Evolutionary conservation across 2,797 vertebrate species (phyloP), one percentile per base, ranked within the genome.

Genomic region (Natrix natrix): DNA sequence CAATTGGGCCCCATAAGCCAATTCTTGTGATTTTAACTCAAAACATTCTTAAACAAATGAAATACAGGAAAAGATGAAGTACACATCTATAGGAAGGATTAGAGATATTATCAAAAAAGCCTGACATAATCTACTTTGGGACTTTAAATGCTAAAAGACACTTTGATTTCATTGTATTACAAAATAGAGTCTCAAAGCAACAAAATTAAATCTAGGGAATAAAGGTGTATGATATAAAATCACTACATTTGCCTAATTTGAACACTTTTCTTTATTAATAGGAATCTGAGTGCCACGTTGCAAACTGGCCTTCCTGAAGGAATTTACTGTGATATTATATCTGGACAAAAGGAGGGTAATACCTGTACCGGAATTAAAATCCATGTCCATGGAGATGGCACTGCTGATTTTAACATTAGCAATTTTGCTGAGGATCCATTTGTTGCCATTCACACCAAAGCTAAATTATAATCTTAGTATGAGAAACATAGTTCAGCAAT

Each of bases 241-340:
- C 26, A 37, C 3, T 86, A 7, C 12, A 69, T 83, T 60, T 66
- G 43, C 28, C 92, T 93, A 60, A 37, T 90, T 90, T 63, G 55
- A 54, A 66, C 93, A 95, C 90, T 92, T 4, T 93, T 90, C 92
- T 92, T 96, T 94, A 5, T 56, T 10, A 54, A 0, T 61, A 99
- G 99, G 98, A 2, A 97, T 90, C 93, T 99, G 95, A 97, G 97
- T 20, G 86, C 93, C 52, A 97, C 95, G 86, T 95, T 99, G 93
- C 98, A 98, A 96, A 99, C 99, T 0, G 98, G 98, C 54, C 97
- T 99, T 96, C 98, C 98, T 14, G 96, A 95, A 88, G 99, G 98
- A n/a, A 98, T 97, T 88, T 99, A 99, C 94, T 99, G 99, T 93
- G 99, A 99, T 56, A 96, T 99, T 43, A 99, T 99, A 94, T 99